Percentiles rank a stretch among this genome's conserved stretches.
These are phyloP conservation scores for Aspidiotus destructor DNA, from an alignment of 2,888 invertebrate species.

Conservation along the genomic window DNA sequence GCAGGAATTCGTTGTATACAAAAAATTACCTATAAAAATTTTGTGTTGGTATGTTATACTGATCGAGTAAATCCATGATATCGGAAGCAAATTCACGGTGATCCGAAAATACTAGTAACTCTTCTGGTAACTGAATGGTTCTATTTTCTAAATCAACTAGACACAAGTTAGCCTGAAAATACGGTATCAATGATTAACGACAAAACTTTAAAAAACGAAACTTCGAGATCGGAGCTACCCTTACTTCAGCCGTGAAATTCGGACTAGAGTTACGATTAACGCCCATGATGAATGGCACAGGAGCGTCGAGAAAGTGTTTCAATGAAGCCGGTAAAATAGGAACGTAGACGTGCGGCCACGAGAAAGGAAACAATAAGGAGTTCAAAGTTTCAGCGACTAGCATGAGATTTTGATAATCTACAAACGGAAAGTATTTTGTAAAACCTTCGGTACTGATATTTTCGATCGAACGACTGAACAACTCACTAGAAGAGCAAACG, in stretches of 20 bases:
- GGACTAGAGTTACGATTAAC: constrained; percentile 45
- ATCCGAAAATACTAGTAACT: constrained; percentile 86
- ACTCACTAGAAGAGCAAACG: constrained; percentile 74
- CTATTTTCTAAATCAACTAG: constrained; percentile 93
- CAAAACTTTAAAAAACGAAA: not conserved
- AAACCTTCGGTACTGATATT: not conserved
- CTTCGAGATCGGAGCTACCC: constrained; percentile 25
- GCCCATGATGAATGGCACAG: constrained; percentile 99
- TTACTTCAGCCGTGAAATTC: constrained; percentile 45
- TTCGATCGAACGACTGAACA: not conserved
- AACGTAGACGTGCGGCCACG: constrained; percentile 98
- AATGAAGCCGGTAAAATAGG: constrained; percentile 92
- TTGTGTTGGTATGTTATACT: constrained; percentile 44
- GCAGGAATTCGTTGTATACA: not conserved
- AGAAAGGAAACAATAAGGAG: constrained; percentile 82
- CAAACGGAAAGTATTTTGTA: constrained; percentile 37
- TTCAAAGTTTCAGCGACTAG: constrained; percentile 90
- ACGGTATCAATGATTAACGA: not conserved
- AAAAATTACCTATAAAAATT: constrained; percentile 18
- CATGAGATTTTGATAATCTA: constrained; percentile 92
- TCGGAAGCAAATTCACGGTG: constrained; percentile 77
- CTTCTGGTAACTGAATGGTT: constrained; percentile 87
- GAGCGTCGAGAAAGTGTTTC: constrained; percentile 95
- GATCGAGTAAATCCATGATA: constrained; percentile 54
- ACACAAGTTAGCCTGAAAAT: constrained; percentile 72